Conservation (phyloP, 2,113 vertebrate species). For the Leucosticte australis region DNA sequence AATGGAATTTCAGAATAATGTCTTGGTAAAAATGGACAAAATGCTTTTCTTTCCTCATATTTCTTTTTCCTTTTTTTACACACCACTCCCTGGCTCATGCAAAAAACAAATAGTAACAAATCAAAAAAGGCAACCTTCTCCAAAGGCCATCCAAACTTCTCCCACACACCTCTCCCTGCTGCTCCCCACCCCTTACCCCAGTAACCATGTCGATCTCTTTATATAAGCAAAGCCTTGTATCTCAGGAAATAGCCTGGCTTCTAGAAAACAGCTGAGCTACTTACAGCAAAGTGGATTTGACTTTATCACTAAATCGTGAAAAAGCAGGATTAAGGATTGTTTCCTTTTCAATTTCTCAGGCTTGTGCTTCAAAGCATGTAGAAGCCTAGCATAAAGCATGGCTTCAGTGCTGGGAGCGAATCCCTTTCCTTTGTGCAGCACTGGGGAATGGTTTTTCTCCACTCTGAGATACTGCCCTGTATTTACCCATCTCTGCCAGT, state of each 20-base stretch:
- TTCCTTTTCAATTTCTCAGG: slow-evolving; percentile 50
- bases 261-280: slow-evolving; percentile 44
- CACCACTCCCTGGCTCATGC: neutral
- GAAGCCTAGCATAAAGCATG: neutral
- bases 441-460: neutral
- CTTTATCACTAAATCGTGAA: slow-evolving; percentile 51
- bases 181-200: neutral
- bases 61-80: neutral
- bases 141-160: neutral
- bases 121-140: neutral
- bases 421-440: neutral
- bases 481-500: neutral
- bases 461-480: neutral
- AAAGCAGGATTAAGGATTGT: slow-evolving; percentile 59
- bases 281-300: slow-evolving; percentile 61
- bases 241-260: slow-evolving; percentile 15
- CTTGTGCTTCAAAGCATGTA: slow-evolving; percentile 36
- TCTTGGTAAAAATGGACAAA: neutral
- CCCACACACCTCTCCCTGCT: neutral
- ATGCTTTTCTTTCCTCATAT: neutral
- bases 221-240: slow-evolving; percentile 16
- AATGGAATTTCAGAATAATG: neutral
- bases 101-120: neutral
- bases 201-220: neutral
- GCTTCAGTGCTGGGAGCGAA: neutral